Evolutionary conservation across 2,113 vertebrate genomes (phyloP), one percentile per base, ranked within the genome.

Genomic region (Albula goreensis): DNA sequence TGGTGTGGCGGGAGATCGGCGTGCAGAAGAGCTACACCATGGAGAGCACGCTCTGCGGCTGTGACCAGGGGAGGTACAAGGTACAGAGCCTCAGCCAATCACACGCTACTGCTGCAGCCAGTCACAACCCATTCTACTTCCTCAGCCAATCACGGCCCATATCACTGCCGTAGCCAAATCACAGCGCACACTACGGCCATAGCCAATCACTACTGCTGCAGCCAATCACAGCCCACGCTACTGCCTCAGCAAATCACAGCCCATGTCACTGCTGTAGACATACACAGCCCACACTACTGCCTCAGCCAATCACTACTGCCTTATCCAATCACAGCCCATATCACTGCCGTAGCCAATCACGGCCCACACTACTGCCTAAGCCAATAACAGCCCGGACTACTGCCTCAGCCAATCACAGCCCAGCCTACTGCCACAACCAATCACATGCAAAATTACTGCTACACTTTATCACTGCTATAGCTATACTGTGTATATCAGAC

Each of bases 51-150:
- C 93, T 99, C 81, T 99, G 98, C 89, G 98, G 98, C 57, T 99
- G 98, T 88, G 98, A 99, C 91, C 98, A 99, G 92, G 98, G 98
- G 50, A 99, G 97, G 93, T 99, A 99, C 13, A 99, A 99, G 96
- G 98, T 99, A 95, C 86, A 86, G 85, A 22, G 22, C 49, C 50
- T 12, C 70, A 2, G 63, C n/a, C n/a, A 31, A 25, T 25, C n/a
- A 0, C 22, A 31, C 70, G 31, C 70, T n/a, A 1, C 31, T 10
- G 31, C 22, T n/a, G 9, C 6, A 10, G 3, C 63, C 17, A 4
- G n/a, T n/a, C 19, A 7, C 5, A 15, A 2, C 60, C 31, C 60
- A 22, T 19, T 25, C n/a, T n/a, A 2, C n/a, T 63, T 41, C 31
- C 4, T n/a, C 63, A 70, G 3, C 63, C 17, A 4, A 70, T n/a